These are phyloP conservation scores for Patella depressa DNA, from an alignment of 2,888 invertebrate species.

Conservation along the genomic window DNA sequence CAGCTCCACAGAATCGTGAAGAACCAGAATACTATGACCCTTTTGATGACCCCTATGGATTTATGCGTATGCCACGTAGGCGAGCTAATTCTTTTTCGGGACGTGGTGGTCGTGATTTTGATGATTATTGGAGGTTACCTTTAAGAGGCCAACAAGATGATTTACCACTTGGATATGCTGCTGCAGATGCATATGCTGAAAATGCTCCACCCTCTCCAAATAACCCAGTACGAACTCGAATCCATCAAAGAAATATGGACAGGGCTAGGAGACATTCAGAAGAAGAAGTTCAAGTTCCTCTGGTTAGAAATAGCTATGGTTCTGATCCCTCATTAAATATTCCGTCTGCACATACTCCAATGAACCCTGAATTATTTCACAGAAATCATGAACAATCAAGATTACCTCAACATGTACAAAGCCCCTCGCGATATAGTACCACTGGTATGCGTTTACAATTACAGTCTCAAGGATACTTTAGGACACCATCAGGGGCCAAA, in stretches of 20 bases:
- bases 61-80: slow-evolving; percentile 61
- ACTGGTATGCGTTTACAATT: slow-evolving; percentile 31
- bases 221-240: slow-evolving; percentile 10
- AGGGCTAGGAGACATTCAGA: slow-evolving; percentile 23
- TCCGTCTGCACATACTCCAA: slow-evolving; percentile 11
- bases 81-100: slow-evolving; percentile 63
- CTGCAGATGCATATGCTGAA: slow-evolving; percentile 55
- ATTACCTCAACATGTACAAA: slow-evolving; percentile 27
- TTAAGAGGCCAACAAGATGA: slow-evolving; percentile 48
- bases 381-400: slow-evolving; percentile 27
- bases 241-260: slow-evolving; percentile 24
- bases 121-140: slow-evolving; percentile 54
- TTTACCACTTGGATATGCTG: slow-evolving; percentile 61
- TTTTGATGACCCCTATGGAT: slow-evolving; percentile 61
- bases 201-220: slow-evolving; percentile 22
- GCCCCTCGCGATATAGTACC: slow-evolving; percentile 25
- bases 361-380: slow-evolving; percentile 28
- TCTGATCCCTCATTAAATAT: background rate
- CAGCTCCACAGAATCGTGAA: slow-evolving; percentile 36
- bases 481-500: slow-evolving; percentile 32
- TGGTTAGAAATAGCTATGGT: background rate
- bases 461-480: slow-evolving; percentile 29
- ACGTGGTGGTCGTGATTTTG: slow-evolving; percentile 53
- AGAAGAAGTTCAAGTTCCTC: slow-evolving; percentile 30
- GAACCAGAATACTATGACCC: slow-evolving; percentile 60